Evolutionary conservation across 2,888 invertebrate species (phyloP).

Genomic region (Corythucha ciliata): DNA sequence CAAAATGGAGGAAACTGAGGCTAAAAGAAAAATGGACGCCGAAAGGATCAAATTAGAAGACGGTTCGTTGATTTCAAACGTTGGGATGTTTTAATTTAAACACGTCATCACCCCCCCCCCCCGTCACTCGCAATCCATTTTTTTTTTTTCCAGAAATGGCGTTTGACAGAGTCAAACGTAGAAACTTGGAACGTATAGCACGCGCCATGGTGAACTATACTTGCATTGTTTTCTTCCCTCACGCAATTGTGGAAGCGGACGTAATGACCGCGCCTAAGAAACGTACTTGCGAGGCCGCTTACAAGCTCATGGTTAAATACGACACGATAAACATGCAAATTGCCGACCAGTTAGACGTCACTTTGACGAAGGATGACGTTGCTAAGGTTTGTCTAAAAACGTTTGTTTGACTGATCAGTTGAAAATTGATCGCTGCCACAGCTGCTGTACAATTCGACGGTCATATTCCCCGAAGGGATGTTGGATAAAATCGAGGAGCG

Average conservation of each 20-base stretch:
- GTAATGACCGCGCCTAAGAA: slow-evolving; percentile 22
- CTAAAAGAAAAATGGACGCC: slow-evolving; percentile 45
- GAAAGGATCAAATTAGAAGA: slow-evolving; percentile 43
- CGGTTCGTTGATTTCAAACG: slow-evolving; percentile 21
- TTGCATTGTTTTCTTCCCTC: slow-evolving; percentile 36
- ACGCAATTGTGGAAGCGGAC: slow-evolving; percentile 30
- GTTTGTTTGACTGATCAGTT: background rate
- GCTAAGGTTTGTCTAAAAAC: slow-evolving; percentile 24
- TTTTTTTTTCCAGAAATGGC: slow-evolving; percentile 29
- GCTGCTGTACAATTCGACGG: slow-evolving; percentile 34
- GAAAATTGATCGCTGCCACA: slow-evolving; percentile 23
- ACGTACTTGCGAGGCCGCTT: slow-evolving; percentile 32
- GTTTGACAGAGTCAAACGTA: slow-evolving; percentile 30
- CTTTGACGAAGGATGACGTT: slow-evolving; percentile 36
- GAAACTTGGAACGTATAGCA: slow-evolving; percentile 32
- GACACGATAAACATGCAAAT: slow-evolving; percentile 47
- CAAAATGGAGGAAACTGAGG: slow-evolving; percentile 41
- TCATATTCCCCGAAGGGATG: slow-evolving; percentile 31
- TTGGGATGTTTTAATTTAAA: slow-evolving; percentile 5
- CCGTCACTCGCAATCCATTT: background rate
- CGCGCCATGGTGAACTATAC: slow-evolving; percentile 31
- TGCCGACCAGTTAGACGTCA: slow-evolving; percentile 43
- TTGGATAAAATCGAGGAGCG: slow-evolving; percentile 26
- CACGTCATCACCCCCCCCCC: background rate
- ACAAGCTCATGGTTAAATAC: slow-evolving; percentile 37